Percentiles rank a stretch among this genome's conserved stretches.
Conservation (phyloP, 2,888 invertebrate species). For the Campoplex nolae region DNA sequence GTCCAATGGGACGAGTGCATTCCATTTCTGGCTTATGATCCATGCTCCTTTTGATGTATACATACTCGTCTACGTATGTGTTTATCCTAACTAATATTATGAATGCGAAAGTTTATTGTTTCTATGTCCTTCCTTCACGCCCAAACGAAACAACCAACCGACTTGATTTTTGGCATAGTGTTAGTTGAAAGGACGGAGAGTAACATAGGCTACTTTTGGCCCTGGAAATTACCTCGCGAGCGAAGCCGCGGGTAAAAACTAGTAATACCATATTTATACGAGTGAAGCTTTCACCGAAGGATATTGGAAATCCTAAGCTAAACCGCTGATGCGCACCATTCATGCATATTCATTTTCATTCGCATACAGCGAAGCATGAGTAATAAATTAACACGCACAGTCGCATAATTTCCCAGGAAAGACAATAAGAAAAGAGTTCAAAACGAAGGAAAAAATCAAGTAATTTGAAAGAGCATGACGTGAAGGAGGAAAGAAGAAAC, state of each 20-base stretch:
- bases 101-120: too few relatives aligned
- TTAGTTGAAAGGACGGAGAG: too few relatives aligned
- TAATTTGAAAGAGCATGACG: not conserved
- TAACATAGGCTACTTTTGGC: too few relatives aligned
- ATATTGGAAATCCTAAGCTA: slow-evolving; percentile 52
- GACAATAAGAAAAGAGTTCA: not conserved
- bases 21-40: slow-evolving; percentile 36
- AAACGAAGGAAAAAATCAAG: not conserved
- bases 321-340: not conserved
- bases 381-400: not conserved
- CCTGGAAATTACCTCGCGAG: too few relatives aligned
- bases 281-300: too few relatives aligned
- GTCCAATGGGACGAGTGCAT: slow-evolving; percentile 10
- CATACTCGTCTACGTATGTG: not conserved
- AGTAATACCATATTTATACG: too few relatives aligned
- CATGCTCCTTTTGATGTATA: not conserved
- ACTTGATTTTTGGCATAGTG: too few relatives aligned
- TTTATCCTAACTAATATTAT: not conserved
- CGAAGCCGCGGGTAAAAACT: too few relatives aligned
- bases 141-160: too few relatives aligned
- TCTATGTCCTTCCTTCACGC: too few relatives aligned
- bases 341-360: not conserved
- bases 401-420: not conserved
- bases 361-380: not conserved
- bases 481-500: not conserved